A percentile compares a stretch with the other conserved stretches of the same genome.
These are phyloP conservation scores for Calidris pygmaea DNA, from an alignment of 2,113 vertebrate species.

Conservation along the genomic window DNA sequence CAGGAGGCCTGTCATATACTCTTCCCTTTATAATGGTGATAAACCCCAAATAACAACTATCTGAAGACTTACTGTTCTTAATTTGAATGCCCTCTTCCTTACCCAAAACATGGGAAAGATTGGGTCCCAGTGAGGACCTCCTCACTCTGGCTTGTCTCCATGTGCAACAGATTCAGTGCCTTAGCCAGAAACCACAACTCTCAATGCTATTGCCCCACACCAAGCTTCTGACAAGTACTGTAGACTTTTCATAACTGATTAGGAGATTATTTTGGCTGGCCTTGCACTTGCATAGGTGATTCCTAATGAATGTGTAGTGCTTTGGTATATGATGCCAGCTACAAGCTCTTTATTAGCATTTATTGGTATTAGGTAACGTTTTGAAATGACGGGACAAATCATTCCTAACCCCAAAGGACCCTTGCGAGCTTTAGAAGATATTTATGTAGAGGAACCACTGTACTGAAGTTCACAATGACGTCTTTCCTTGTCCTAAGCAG, in stretches of 20 bases:
- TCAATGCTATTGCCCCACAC: slow-evolving; percentile 45
- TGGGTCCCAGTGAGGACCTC: neutral
- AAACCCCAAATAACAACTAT: neutral
- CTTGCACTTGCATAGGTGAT: slow-evolving; percentile 48
- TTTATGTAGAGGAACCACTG: slow-evolving; percentile 1
- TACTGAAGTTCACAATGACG: neutral
- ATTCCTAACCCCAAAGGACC: slow-evolving; percentile 26
- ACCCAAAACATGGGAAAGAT: neutral
- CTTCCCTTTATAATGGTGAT: neutral
- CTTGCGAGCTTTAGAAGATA: neutral
- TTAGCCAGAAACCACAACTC: slow-evolving; percentile 66
- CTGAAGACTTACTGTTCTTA: neutral
- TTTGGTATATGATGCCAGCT: slow-evolving; percentile 30
- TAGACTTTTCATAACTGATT: slow-evolving; percentile 62
- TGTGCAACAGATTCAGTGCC: slow-evolving; percentile 44
- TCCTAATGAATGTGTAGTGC: slow-evolving; percentile 34
- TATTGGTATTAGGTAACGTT: slow-evolving; percentile 56
- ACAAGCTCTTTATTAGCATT: slow-evolving; percentile 59
- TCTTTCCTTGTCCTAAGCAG: slow-evolving; percentile 22
- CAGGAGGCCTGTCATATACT: neutral
- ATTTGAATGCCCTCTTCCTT: neutral
- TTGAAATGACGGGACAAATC: neutral
- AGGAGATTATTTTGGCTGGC: slow-evolving; percentile 67
- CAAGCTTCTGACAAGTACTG: slow-evolving; percentile 38
- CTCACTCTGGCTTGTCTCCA: slow-evolving; percentile 39